phyloP scores from a whole-genome alignment of 2,888 invertebrate genomes.

The Ditylenchus weischeri region DNA sequence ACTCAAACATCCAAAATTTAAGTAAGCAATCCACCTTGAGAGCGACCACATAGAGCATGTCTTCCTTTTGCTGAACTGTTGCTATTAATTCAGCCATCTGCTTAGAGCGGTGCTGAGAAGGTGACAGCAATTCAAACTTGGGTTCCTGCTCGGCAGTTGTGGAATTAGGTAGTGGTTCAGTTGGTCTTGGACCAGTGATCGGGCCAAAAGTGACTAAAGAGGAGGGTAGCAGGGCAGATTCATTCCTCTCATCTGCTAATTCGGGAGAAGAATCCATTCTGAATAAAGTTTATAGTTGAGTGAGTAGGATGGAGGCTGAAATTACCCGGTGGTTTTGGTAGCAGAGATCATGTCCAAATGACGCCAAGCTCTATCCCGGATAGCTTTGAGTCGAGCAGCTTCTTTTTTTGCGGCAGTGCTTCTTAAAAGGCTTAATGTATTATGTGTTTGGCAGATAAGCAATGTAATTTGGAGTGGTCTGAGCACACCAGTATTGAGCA shows the following conservation, averaged over 20 bases:
- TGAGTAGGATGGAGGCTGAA: too few relatives aligned
- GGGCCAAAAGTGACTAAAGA: slow-evolving; percentile 12
- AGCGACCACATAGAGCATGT: slow-evolving; percentile 49
- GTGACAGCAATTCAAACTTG: too few relatives aligned
- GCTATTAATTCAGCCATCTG: slow-evolving; percentile 31
- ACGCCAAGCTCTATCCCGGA: slow-evolving; percentile 42
- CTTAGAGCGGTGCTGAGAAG: not conserved
- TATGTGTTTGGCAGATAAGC: not conserved
- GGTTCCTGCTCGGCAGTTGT: too few relatives aligned
- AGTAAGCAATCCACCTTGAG: slow-evolving; percentile 35
- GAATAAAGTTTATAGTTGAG: too few relatives aligned
- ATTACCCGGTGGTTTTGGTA: slow-evolving; percentile 2
- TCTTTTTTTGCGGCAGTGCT: slow-evolving; percentile 21
- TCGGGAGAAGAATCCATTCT: too few relatives aligned
- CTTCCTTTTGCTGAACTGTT: slow-evolving; percentile 40
- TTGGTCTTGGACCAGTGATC: slow-evolving; percentile 1
- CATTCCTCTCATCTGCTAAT: too few relatives aligned
- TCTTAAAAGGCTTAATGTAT: not conserved
- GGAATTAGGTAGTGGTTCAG: too few relatives aligned
- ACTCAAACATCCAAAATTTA: not conserved
- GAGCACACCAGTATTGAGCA: not conserved
- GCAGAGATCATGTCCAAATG: slow-evolving; percentile 40
- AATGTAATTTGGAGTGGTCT: not conserved
- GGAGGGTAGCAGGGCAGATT: too few relatives aligned
- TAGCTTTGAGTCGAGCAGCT: slow-evolving; percentile 27